A percentile compares a stretch with the other conserved stretches of the same genome.
Evolutionary conservation across 2,113 vertebrate species (phyloP).

Genomic region (Lophotis ruficrista): DNA sequence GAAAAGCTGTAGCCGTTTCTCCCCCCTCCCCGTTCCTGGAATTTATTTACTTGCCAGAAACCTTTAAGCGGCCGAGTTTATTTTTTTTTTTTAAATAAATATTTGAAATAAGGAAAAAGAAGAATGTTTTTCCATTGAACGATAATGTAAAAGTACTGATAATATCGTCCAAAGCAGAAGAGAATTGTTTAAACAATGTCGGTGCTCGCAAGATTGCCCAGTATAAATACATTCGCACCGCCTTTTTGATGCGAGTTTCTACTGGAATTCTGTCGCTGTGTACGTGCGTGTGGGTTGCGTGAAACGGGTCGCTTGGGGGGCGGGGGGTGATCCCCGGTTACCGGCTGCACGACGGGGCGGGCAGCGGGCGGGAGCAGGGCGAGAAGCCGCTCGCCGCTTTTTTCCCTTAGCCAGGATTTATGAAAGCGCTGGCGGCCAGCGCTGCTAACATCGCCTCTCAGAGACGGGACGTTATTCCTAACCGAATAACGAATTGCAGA

Average conservation of each 20-base stretch:
- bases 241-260: not conserved
- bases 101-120: constrained; percentile 38
- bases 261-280: not conserved
- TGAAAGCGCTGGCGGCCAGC: not conserved
- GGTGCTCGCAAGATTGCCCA: not conserved
- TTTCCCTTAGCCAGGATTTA: not conserved
- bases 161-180: constrained; percentile 24
- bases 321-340: not conserved
- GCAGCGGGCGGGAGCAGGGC: not conserved
- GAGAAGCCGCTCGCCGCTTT: not conserved
- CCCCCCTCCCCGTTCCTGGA: not conserved
- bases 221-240: not conserved
- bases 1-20: not conserved
- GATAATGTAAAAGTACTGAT: constrained; percentile 41
- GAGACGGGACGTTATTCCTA: not conserved
- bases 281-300: accelerated
- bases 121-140: not conserved
- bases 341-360: not conserved
- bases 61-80: not conserved
- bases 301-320: not conserved
- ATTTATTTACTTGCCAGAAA: constrained; percentile 41
- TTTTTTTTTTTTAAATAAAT: constrained; percentile 16
- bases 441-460: not conserved
- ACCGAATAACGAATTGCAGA: not conserved
- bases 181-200: constrained; percentile 57